Base-by-base conservation (phyloP, 2,797 vertebrate genomes). In the Ceyx erithaca region DNA sequence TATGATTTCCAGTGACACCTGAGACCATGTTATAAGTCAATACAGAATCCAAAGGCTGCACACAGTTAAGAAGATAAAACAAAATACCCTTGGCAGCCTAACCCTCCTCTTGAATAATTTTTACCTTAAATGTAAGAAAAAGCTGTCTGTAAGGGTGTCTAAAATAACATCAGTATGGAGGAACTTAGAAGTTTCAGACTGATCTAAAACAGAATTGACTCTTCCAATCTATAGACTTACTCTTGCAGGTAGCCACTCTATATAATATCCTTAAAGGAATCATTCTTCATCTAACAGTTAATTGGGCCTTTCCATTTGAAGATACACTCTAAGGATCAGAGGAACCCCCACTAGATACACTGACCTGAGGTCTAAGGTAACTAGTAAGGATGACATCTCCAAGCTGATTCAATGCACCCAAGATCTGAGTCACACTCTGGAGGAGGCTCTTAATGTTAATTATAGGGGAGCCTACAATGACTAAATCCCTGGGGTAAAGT, bases 141-240 rank as follows among this genome's bases (percentile, higher is more conserved):
- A 69, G 9, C 49, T 59, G 46, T 1, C 37, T 75, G 28, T 33
- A 83, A 75, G 9, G 8, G 7, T 10, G 1, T 15, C 37, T 64
- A 30, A 54, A 46, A 12, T 10, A 2, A 0, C 8, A n/a, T 7
- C 11, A 5, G 2, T 17, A 30, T 0, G 0, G 0, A 22, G 19
- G n/a, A 85, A 22, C 12, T 80, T 14, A 1, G 9, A 63, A 64
- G 8, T 3, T 12, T 37, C 85, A 70, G 33, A 70, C 12, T 49
- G 31, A 71, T n/a, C 22, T 31, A 81, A 72, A 63, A 0, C 26
- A 90, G 52, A 78, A 51, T 0, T 11, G 30, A 80, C 19, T 41
- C 41, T 66, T 58, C 72, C 43, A 22, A 75, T 23, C 0, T 6
- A 15, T n/a, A 12, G 15, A 28, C 51, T 84, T 85, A 26, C 14